A percentile compares a stretch with the other conserved stretches of the same genome.
Evolutionary conservation across 2,888 invertebrate genomes (phyloP).

Genomic region (Trichopoda pennipes): DNA sequence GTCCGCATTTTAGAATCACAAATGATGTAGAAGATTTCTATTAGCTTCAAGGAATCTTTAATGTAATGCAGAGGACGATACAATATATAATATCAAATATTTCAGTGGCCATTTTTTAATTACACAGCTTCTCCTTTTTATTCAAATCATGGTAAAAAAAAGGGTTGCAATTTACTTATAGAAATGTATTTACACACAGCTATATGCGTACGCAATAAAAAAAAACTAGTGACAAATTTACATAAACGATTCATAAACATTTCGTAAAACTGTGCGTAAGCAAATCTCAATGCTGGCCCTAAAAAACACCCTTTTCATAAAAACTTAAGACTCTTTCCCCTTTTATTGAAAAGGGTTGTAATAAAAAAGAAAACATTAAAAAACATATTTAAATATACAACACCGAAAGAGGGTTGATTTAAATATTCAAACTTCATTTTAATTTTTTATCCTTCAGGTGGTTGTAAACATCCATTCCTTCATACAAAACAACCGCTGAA

Average conservation of each 20-base stretch:
- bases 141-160: constrained; percentile 12
- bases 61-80: background rate
- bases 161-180: constrained; percentile 46
- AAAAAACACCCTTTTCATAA: constrained; percentile 32
- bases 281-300: constrained; percentile 44
- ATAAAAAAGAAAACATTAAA: constrained; percentile 6
- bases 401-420: constrained; percentile 53
- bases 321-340: constrained; percentile 32
- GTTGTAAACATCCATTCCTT: constrained; percentile 19
- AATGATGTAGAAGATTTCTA: no score
- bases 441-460: constrained; percentile 69
- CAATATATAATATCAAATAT: background rate
- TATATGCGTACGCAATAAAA: background rate
- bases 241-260: constrained; percentile 28
- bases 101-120: background rate
- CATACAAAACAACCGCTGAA: background rate
- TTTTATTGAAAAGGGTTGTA: constrained; percentile 36
- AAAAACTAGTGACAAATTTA: constrained; percentile 29
- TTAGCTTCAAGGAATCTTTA: no score
- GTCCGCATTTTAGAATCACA: no score
- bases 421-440: constrained; percentile 75
- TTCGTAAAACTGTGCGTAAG: background rate
- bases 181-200: background rate
- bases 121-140: constrained; percentile 12
- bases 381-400: constrained; percentile 49